A percentile compares a stretch with the other conserved stretches of the same genome.
Evolutionary conservation across 2,888 invertebrate genomes (phyloP).

Genomic region (Pelosia muscerda): DNA sequence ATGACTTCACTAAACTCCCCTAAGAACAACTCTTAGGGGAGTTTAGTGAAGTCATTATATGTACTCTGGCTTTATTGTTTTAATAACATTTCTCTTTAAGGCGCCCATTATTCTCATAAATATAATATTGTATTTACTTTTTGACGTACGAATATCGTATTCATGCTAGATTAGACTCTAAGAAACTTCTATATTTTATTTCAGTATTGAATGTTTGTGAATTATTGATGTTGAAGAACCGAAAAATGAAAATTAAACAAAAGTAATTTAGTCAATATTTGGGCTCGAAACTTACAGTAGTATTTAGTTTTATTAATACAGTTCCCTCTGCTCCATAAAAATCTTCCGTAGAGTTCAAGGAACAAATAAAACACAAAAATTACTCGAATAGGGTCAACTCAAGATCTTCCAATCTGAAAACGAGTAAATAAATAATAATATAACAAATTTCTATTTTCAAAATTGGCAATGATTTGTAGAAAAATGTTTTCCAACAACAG

Average conservation of each 20-base stretch:
- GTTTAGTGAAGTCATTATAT: constrained; percentile 50
- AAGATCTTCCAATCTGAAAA: no score
- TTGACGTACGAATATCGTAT: neutral
- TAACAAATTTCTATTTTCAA: no score
- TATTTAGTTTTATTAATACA: no score
- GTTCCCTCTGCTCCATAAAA: no score
- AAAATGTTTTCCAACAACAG: neutral
- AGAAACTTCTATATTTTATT: neutral
- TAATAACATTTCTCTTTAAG: constrained; percentile 24
- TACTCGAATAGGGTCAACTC: no score
- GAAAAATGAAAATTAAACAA: neutral
- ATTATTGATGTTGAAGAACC: neutral
- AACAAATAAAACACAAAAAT: no score
- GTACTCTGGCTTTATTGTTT: constrained; percentile 42
- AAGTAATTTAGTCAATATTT: no score
- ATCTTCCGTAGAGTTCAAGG: no score
- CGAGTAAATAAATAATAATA: no score
- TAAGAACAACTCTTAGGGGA: constrained; percentile 31
- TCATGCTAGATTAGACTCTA: neutral
- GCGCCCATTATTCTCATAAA: constrained; percentile 2
- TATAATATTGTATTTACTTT: constrained; percentile 3
- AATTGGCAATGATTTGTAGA: no score
- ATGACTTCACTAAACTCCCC: constrained; percentile 46
- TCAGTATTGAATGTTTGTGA: neutral
- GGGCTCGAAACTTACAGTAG: no score